Evolutionary conservation across 2,888 invertebrate species (phyloP), one percentile per base, ranked within the genome.

Genomic region (Latheticus oryzae): DNA sequence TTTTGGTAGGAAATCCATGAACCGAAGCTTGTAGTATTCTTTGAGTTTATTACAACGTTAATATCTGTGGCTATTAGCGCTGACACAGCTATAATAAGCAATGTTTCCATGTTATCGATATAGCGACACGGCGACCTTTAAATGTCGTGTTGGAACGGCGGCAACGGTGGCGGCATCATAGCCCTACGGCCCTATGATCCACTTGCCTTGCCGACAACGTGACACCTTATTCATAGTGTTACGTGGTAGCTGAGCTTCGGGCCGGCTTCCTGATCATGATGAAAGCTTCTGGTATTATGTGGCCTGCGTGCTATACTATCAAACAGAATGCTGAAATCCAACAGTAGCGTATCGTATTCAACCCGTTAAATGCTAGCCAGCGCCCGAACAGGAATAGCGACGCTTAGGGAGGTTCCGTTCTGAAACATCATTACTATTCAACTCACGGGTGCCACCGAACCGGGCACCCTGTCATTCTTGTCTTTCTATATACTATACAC

Each of bases 401-500:
- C 64, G 66, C 68, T 64, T 55, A 59, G 64, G 61, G 64, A 65
- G 62, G 64, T 67, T 66, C 65, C 65, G 68, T 66, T 65, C 63
- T 60, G 64, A 64, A 70, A 67, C 63, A 66, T 71, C 73, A 77
- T 77, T 77, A 75, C 72, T 76, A 77, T 77, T 76, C 77, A 71
- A 70, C 62, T 64, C 76, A 76, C 76, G 77, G 66, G 61, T 63
- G 66, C 70, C 70, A 67, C 72, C 70, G 73, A 76, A 75, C 73
- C 74, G 72, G 76, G 73, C 73, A 71, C 73, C 74, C 76, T 75
- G 76, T 76, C 77, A 76, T 75, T 76, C 76, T 73, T 76, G 76
- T 76, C 76, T 76, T 73, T 74, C 75, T 74, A 73, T 74, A 75
- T 74, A 73, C 71, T 74, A 72, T 71, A 73, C 73, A 72, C 72